Evolutionary conservation across 1,140 invertebrate genomes (phyloP), one percentile per base, ranked within the genome.

Genomic region (Drosophila erecta): DNA sequence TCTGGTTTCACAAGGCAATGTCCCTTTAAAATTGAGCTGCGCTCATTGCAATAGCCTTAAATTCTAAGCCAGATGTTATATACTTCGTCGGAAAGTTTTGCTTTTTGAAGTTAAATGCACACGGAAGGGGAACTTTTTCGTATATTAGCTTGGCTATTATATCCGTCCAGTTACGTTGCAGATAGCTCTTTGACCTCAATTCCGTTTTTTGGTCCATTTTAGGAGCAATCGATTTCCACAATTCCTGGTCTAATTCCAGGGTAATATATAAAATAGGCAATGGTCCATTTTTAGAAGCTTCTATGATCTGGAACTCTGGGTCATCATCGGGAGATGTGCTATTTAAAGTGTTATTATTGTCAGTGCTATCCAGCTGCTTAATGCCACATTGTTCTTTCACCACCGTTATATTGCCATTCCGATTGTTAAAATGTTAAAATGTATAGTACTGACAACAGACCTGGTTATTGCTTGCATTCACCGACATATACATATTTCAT

Each of bases 351-450:
- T 5, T 27, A 15, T 27, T 17, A 5, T 41, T 55, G 11, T 2
- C 37, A 55, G n/a, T 55, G 10, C 0, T 56, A 27, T 43, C n/a
- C 7, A 22, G 14, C 22, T 30, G n/a, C 12, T 15, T 3, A 17
- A 56, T 27, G 22, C 54, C 22, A 44, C 38, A 27, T 56, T 20
- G 20, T n/a, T 54, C 12, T 54, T 38, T 54, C 2, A 54, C 35
- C 4, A 22, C 3, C 11, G 14, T 24, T n/a, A 54, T 5, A 6
- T 15, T 12, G 5, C 24, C 5, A n/a, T 24, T 40, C 8, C 51
- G 14, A 22, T 22, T 22, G 22, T n/a, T n/a, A n/a, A n/a, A n/a
- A n/a, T n/a, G n/a, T n/a, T n/a, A n/a, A n/a, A 70, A 33, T 65
- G 69, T 33, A 17, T 17, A 17, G 17, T 17, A 17, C 17, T 17